Evolutionary conservation across 1,140 invertebrate species (phyloP).

Genomic region (Ptiloglossa arizonensis): DNA sequence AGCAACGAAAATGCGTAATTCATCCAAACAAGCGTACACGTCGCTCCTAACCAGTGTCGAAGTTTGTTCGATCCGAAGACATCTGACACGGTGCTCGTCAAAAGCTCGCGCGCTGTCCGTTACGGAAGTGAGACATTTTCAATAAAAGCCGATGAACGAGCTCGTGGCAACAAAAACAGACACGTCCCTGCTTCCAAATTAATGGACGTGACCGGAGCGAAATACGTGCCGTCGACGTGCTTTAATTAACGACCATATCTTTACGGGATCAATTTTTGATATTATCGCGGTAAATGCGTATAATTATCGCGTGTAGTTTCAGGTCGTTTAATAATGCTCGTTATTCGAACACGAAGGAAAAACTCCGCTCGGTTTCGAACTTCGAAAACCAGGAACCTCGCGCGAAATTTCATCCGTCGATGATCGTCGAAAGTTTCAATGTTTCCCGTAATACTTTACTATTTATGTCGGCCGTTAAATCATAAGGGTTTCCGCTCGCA

Average conservation of each 20-base stretch:
- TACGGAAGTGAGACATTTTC: conserved; percentile 1
- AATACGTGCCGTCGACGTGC: conserved; percentile 14
- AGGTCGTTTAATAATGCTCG: not conserved
- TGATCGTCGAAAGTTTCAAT: conserved; percentile 41
- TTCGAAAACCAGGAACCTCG: not conserved
- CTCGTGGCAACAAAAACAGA: not conserved
- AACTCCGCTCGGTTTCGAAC: not conserved
- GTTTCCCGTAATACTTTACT: conserved; percentile 39
- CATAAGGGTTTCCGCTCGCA: conserved; percentile 30
- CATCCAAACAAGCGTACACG: too few relatives aligned
- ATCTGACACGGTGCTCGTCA: not conserved
- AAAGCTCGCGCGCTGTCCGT: not conserved
- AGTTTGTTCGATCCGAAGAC: not conserved
- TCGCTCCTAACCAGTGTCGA: not conserved
- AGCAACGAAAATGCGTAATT: too few relatives aligned
- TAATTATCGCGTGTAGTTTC: not conserved
- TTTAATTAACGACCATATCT: conserved; percentile 16
- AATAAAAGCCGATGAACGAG: conserved; percentile 8
- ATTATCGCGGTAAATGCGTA: not conserved
- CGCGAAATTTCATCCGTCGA: not conserved
- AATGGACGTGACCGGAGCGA: conserved; percentile 6
- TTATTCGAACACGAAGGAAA: not conserved
- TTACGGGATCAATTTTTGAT: conserved; percentile 1
- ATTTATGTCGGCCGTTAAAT: conserved; percentile 59
- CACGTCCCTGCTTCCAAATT: conserved; percentile 4